These are phyloP conservation scores for Conus canariensis DNA, from an alignment of 2,888 invertebrate genomes.

Conservation along the genomic window DNA sequence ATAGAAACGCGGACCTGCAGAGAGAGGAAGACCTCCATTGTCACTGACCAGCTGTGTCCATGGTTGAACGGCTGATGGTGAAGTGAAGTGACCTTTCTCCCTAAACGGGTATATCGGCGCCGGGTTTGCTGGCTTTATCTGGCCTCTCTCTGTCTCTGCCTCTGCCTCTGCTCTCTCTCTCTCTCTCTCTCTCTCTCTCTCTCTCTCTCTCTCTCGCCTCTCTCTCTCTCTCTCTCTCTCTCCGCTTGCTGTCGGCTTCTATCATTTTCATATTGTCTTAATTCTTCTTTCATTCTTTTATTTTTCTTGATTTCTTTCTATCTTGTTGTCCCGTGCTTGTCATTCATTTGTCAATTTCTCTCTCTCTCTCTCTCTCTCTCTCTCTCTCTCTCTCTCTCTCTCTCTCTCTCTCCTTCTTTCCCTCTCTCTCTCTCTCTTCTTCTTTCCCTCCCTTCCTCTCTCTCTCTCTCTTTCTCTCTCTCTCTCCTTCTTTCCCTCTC, in stretches of 20 bases:
- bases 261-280: no score
- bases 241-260: no score
- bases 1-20: no score
- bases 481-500: neutral
- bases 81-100: no score
- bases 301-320: neutral
- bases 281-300: no score
- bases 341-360: neutral
- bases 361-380: neutral
- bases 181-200: neutral
- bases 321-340: neutral
- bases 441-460: no score
- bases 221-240: neutral
- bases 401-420: neutral
- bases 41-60: no score
- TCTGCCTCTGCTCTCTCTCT: neutral
- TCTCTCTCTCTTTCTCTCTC: neutral
- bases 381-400: constrained; percentile 3
- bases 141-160: neutral
- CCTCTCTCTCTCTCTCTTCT: neutral
- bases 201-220: constrained; percentile 11
- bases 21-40: no score
- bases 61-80: no score
- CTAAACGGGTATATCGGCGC: no score
- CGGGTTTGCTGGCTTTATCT: neutral